These are phyloP conservation scores for Sinocyclocheilus rhinocerous DNA, from an alignment of 2,113 vertebrate species.

Conservation along the genomic window DNA sequence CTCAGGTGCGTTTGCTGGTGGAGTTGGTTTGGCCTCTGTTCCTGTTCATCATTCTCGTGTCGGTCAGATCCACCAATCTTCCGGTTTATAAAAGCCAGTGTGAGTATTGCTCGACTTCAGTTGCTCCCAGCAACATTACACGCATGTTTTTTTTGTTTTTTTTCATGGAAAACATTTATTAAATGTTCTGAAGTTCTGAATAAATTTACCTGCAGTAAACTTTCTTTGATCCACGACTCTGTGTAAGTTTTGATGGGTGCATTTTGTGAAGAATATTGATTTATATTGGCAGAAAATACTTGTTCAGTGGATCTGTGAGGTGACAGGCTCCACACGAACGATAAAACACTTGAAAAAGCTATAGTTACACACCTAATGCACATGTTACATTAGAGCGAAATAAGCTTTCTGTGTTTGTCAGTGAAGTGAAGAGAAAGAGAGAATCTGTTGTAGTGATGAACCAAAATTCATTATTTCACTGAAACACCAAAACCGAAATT, in stretches of 20 bases:
- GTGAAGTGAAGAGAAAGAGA: neutral
- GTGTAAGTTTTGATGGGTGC: neutral
- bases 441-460: neutral
- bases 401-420: neutral
- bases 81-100: conserved; percentile 90
- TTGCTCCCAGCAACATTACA: too few relatives aligned
- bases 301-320: too few relatives aligned
- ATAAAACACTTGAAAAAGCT: neutral
- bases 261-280: neutral
- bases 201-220: too few relatives aligned
- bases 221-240: too few relatives aligned
- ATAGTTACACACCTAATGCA: neutral
- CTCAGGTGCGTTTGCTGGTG: conserved; percentile 86
- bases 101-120: conserved; percentile 75
- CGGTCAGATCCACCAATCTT: conserved; percentile 86
- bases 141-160: too few relatives aligned
- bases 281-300: neutral
- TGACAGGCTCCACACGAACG: too few relatives aligned
- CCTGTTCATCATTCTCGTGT: conserved; percentile 94
- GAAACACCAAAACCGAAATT: too few relatives aligned
- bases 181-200: too few relatives aligned
- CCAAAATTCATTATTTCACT: too few relatives aligned
- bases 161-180: too few relatives aligned
- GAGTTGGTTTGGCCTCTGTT: conserved; percentile 95
- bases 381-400: neutral